phyloP scores from a whole-genome alignment of 2,113 vertebrate species.

The human (Homo sapiens) region DNA sequence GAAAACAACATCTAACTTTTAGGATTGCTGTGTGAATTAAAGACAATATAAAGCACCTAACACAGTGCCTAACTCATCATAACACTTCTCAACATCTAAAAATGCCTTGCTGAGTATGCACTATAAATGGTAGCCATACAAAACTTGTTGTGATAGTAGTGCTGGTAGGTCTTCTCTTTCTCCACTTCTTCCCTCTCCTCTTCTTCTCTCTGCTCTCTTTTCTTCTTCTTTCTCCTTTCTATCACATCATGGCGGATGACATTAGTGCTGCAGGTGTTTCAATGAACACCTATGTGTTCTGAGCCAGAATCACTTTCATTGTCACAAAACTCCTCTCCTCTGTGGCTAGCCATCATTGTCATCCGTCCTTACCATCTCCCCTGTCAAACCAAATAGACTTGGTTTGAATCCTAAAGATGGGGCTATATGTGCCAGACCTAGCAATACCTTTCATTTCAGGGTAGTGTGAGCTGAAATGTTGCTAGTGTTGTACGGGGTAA shows the following conservation, averaged over 20 bases:
- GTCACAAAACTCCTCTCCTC: neutral
- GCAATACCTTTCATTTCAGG: neutral
- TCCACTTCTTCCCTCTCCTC: neutral
- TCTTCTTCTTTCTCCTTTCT: neutral
- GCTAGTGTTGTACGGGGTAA: neutral
- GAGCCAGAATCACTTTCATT: neutral
- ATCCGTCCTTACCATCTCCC: neutral
- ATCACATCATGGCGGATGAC: neutral
- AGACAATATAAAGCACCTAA: neutral
- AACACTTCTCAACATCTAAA: neutral
- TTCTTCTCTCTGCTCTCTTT: neutral
- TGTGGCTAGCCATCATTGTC: neutral
- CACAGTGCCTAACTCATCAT: neutral
- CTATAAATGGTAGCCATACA: neutral
- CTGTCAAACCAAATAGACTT: too few species aligned
- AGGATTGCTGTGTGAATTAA: neutral
- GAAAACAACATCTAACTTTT: neutral
- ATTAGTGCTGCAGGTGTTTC: neutral
- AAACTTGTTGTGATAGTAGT: neutral
- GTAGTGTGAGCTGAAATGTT: neutral
- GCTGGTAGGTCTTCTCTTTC: neutral
- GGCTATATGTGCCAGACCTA: neutral
- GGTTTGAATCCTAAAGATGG: neutral
- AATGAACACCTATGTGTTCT: neutral
- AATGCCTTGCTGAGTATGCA: neutral